These are phyloP conservation scores for Drosophila ustulata DNA, from an alignment of 2,888 invertebrate species.

Conservation along the genomic window DNA sequence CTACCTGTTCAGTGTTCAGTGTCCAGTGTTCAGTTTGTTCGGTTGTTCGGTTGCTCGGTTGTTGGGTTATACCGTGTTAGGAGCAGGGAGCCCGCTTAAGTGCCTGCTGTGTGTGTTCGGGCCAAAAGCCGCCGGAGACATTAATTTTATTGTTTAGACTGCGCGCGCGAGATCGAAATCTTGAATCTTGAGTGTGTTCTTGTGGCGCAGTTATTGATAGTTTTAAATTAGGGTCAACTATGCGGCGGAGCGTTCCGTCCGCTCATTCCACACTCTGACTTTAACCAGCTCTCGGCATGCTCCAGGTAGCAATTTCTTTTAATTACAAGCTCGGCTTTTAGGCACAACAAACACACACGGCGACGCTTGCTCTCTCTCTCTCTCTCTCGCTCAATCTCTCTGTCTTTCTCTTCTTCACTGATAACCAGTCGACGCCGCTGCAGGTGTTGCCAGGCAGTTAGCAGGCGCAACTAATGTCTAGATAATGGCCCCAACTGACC, in stretches of 20 bases:
- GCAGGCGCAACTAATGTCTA: slow-evolving; percentile 69
- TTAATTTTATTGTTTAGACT: slow-evolving; percentile 79
- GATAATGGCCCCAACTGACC: slow-evolving; percentile 53
- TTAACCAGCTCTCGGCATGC: slow-evolving; percentile 34
- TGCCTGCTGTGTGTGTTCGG: slow-evolving; percentile 60
- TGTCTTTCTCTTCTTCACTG: slow-evolving; percentile 12
- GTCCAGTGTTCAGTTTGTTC: not conserved
- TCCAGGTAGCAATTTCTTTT: slow-evolving; percentile 74
- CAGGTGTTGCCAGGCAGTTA: slow-evolving; percentile 75
- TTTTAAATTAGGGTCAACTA: slow-evolving; percentile 79
- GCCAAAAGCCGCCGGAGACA: slow-evolving; percentile 65
- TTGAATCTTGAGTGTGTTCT: slow-evolving; percentile 52
- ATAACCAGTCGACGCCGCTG: slow-evolving; percentile 55
- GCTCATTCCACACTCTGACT: slow-evolving; percentile 3
- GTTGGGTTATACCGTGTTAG: not conserved
- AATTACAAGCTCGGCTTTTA: slow-evolving; percentile 62
- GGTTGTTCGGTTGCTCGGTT: not conserved
- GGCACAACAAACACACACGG: slow-evolving; percentile 14
- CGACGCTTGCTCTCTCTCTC: not conserved
- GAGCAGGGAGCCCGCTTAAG: slow-evolving; percentile 59
- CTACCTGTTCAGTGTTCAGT: slow-evolving; percentile 57
- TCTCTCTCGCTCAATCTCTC: not conserved
- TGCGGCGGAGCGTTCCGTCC: slow-evolving; percentile 43
- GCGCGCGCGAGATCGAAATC: slow-evolving; percentile 73
- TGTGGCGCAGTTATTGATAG: slow-evolving; percentile 77